Evolutionary conservation across 1,140 invertebrate species (phyloP).

Genomic region (Trachymyrmex septentrionalis): DNA sequence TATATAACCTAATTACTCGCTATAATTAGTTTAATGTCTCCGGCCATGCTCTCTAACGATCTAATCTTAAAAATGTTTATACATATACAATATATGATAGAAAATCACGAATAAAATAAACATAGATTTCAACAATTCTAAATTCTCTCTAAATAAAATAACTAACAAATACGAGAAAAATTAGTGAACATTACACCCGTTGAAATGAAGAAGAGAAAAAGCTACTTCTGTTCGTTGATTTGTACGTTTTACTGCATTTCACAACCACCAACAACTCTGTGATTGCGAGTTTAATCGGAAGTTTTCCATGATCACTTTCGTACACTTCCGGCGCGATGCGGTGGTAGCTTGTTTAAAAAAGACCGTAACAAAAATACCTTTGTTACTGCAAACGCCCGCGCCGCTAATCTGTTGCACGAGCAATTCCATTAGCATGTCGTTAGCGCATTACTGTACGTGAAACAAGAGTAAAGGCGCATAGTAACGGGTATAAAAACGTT

Average conservation of each 20-base stretch:
- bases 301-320: conserved; percentile 37
- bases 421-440: conserved; percentile 28
- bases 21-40: background rate
- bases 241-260: conserved; percentile 8
- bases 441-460: conserved; percentile 1
- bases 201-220: background rate
- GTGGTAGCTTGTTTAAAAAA: conserved; percentile 28
- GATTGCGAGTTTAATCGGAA: conserved; percentile 38
- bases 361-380: conserved; percentile 7
- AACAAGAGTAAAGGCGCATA: conserved; percentile 15
- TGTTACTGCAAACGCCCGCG: conserved; percentile 7
- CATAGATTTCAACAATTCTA: background rate
- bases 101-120: background rate
- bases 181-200: conserved; percentile 6
- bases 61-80: background rate
- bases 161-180: conserved; percentile 14
- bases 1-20: background rate
- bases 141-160: conserved; percentile 11
- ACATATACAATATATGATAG: background rate
- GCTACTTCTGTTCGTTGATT: conserved; percentile 26
- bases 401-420: conserved; percentile 33
- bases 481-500: conserved; percentile 34
- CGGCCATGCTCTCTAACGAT: background rate
- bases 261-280: conserved; percentile 20
- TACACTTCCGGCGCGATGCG: background rate